Evolutionary conservation across 2,888 invertebrate genomes (phyloP).

Genomic region (Blomia tropicalis): DNA sequence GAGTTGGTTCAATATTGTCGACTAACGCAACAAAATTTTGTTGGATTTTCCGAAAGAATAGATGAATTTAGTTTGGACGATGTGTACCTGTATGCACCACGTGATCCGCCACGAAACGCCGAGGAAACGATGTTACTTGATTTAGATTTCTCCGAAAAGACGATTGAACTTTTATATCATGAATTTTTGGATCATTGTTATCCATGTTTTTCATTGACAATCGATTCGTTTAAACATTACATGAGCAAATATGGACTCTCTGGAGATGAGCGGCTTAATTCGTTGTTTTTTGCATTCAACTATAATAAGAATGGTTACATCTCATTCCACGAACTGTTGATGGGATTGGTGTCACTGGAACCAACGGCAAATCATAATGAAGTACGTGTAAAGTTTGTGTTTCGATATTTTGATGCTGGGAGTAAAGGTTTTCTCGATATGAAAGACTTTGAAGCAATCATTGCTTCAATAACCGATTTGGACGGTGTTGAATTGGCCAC

Average conservation of each 20-base stretch:
- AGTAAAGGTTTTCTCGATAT: slow-evolving; percentile 27
- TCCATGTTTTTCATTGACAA: slow-evolving; percentile 21
- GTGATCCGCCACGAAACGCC: slow-evolving; percentile 14
- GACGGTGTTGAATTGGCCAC: background rate
- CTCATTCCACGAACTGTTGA: slow-evolving; percentile 39
- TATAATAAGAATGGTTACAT: slow-evolving; percentile 6
- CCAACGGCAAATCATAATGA: slow-evolving; percentile 49
- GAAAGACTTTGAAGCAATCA: slow-evolving; percentile 45
- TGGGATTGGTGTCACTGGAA: slow-evolving; percentile 48
- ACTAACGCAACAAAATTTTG: background rate
- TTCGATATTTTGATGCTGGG: slow-evolving; percentile 41
- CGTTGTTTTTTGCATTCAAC: slow-evolving; percentile 17
- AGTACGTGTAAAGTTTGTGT: slow-evolving; percentile 50
- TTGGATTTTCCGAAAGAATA: background rate
- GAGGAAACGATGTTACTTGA: slow-evolving; percentile 13
- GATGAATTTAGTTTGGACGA: slow-evolving; percentile 16
- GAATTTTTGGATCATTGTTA: slow-evolving; percentile 11
- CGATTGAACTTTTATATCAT: slow-evolving; percentile 9
- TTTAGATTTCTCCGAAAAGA: background rate
- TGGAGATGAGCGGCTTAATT: background rate
- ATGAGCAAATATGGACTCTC: slow-evolving; percentile 20
- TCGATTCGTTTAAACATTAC: slow-evolving; percentile 21
- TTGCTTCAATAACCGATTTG: slow-evolving; percentile 41
- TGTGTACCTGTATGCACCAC: slow-evolving; percentile 5
- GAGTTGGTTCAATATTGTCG: slow-evolving; percentile 17